phyloP scores from a whole-genome alignment of 2,113 vertebrate genomes.

The Podarcis raffonei region DNA sequence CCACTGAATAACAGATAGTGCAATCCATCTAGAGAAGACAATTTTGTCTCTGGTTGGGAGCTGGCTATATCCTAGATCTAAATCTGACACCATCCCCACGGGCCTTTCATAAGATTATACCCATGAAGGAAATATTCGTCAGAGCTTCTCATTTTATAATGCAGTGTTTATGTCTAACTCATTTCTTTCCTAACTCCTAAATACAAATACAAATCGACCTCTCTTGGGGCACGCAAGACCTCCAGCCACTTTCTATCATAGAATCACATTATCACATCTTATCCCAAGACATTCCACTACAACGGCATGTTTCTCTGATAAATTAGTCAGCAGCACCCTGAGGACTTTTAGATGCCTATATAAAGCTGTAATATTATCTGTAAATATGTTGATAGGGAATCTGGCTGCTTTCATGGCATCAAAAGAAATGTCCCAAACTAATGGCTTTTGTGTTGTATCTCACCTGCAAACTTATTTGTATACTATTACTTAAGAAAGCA shows the following conservation, averaged over 20 bases:
- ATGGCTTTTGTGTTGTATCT: background rate
- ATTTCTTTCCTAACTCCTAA: slow-evolving; percentile 35
- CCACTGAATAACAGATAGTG: background rate
- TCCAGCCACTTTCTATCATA: slow-evolving; percentile 31
- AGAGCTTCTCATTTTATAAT: background rate
- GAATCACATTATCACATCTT: background rate
- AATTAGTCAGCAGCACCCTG: background rate
- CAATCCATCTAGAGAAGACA: slow-evolving; percentile 30
- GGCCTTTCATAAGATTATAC: background rate
- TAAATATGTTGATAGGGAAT: background rate
- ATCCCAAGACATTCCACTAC: slow-evolving; percentile 12
- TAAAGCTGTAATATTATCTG: background rate
- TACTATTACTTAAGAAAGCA: too few species aligned
- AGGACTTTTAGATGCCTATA: background rate
- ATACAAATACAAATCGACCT: slow-evolving; percentile 30
- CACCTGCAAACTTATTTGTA: background rate
- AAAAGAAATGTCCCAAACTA: background rate
- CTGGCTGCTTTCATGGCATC: background rate
- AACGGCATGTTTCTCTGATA: background rate
- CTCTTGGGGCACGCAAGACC: slow-evolving; percentile 12
- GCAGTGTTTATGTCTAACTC: background rate
- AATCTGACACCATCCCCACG: background rate
- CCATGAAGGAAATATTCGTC: slow-evolving; percentile 19
- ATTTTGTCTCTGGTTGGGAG: slow-evolving; percentile 24
- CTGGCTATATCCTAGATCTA: background rate